Conservation (phyloP, 2,797 vertebrate species). For the Craterocephalus amniculus region DNA sequence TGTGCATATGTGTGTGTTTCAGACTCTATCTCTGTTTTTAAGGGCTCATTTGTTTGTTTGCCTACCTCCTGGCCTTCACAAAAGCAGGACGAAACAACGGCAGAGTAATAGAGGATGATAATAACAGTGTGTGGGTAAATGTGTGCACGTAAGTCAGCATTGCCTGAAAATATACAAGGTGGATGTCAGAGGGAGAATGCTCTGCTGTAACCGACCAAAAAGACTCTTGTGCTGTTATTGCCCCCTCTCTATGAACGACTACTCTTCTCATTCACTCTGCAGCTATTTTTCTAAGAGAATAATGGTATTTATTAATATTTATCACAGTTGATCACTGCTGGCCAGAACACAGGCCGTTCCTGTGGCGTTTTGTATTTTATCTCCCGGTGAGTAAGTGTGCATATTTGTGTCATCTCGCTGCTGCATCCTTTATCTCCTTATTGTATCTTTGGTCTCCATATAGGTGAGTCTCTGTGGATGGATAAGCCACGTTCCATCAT, state of each 20-base stretch:
- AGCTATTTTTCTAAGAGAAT: constrained; percentile 50
- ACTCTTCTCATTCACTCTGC: constrained; percentile 19
- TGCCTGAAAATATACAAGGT: constrained; percentile 50
- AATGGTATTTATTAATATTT: constrained; percentile 77
- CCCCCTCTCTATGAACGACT: constrained; percentile 11
- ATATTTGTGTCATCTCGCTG: constrained; percentile 13
- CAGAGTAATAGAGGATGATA: constrained; percentile 57
- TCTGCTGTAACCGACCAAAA: constrained; percentile 52
- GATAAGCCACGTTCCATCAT: constrained; percentile 55
- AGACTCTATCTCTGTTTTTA: constrained; percentile 49
- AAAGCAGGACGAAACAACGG: constrained; percentile 44
- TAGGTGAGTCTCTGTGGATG: constrained; percentile 43
- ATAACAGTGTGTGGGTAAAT: constrained; percentile 32
- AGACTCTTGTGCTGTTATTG: constrained; percentile 34
- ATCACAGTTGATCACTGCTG: constrained; percentile 72
- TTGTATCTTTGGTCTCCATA: constrained; percentile 65
- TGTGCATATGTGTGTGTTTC: constrained; percentile 37
- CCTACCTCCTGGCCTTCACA: constrained; percentile 43
- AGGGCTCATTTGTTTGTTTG: constrained; percentile 29
- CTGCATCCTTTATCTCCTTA: constrained; percentile 44
- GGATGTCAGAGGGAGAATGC: constrained; percentile 55
- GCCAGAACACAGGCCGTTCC: constrained; percentile 55
- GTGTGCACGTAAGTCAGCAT: constrained; percentile 12
- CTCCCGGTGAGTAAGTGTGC: constrained; percentile 37
- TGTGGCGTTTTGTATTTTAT: constrained; percentile 53